These are phyloP conservation scores for Parnassius apollo DNA, from an alignment of 2,888 invertebrate species.

Conservation along the genomic window DNA sequence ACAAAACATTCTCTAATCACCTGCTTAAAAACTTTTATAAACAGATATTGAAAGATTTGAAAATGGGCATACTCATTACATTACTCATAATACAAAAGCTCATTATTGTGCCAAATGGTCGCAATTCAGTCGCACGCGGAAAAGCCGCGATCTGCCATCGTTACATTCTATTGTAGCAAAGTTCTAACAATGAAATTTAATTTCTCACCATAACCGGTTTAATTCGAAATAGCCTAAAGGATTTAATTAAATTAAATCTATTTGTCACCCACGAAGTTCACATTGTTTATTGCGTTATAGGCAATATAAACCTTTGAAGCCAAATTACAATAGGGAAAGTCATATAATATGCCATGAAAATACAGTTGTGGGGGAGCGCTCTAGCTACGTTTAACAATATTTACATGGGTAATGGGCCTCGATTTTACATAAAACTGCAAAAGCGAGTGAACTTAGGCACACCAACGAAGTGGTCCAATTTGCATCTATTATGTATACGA, in stretches of 20 bases:
- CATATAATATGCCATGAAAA: slow-evolving; percentile 38
- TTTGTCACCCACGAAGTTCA: slow-evolving; percentile 23
- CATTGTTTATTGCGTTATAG: slow-evolving; percentile 7
- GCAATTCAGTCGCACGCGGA: slow-evolving; percentile 60
- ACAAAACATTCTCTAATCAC: not conserved
- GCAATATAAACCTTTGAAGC: slow-evolving; percentile 19
- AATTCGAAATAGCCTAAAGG: slow-evolving; percentile 23
- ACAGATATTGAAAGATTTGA: slow-evolving; percentile 36
- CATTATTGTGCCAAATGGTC: slow-evolving; percentile 61
- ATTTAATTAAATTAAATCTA: slow-evolving; percentile 26
- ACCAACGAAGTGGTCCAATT: slow-evolving; percentile 76
- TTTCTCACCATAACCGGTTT: slow-evolving; percentile 42
- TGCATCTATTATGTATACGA: slow-evolving; percentile 76
- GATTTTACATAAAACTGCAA: slow-evolving; percentile 77
- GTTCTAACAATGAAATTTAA: slow-evolving; percentile 59
- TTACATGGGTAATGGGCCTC: slow-evolving; percentile 62
- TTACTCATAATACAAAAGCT: slow-evolving; percentile 50
- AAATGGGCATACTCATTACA: slow-evolving; percentile 56
- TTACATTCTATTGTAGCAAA: slow-evolving; percentile 61
- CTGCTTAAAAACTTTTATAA: slow-evolving; percentile 9
- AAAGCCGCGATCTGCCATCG: slow-evolving; percentile 58
- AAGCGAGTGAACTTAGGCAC: slow-evolving; percentile 72
- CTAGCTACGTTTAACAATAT: slow-evolving; percentile 67
- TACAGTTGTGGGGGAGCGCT: slow-evolving; percentile 8
- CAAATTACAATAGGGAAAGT: slow-evolving; percentile 39